A percentile compares a stretch with the other conserved stretches of the same genome.
Conservation (phyloP, 1,140 invertebrate genomes). For the Zaprionus lachaisei region DNA sequence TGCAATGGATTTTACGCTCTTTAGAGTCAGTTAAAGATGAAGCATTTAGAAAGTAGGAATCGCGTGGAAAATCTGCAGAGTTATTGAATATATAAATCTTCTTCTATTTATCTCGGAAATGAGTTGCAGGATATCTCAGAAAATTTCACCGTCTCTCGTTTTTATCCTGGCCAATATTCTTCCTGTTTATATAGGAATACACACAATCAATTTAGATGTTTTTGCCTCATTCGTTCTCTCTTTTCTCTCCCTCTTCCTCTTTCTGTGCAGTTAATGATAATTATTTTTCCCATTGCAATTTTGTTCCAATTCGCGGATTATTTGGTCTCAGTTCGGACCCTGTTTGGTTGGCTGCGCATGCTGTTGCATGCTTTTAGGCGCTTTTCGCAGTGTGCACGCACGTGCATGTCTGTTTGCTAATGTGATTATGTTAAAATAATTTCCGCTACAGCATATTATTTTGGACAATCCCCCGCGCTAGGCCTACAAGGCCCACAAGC, state of each 20-base stretch:
- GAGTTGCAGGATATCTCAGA: neutral
- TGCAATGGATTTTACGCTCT: slow-evolving; percentile 4
- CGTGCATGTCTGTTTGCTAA: slow-evolving; percentile 23
- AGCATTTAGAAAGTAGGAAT: too few species aligned
- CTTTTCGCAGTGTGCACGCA: slow-evolving; percentile 21
- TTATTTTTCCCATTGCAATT: slow-evolving; percentile 22
- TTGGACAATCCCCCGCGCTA: slow-evolving; percentile 10
- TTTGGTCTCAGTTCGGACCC: slow-evolving; percentile 5
- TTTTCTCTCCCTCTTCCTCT: neutral
- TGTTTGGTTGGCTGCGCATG: slow-evolving; percentile 28
- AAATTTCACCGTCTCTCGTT: neutral
- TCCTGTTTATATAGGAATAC: neutral
- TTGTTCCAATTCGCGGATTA: slow-evolving; percentile 29
- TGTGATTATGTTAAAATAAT: slow-evolving; percentile 71
- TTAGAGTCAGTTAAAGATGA: neutral
- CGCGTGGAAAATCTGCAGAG: too few species aligned
- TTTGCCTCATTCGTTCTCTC: neutral
- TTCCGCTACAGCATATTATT: slow-evolving; percentile 68
- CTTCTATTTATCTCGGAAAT: neutral
- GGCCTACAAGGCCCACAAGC: neutral
- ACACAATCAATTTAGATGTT: neutral
- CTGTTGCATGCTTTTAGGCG: slow-evolving; percentile 29
- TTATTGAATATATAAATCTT: too few species aligned
- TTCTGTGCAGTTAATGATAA: neutral
- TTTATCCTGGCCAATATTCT: neutral